Conservation (phyloP, 2,113 vertebrate species). For the Etia nguti region DNA sequence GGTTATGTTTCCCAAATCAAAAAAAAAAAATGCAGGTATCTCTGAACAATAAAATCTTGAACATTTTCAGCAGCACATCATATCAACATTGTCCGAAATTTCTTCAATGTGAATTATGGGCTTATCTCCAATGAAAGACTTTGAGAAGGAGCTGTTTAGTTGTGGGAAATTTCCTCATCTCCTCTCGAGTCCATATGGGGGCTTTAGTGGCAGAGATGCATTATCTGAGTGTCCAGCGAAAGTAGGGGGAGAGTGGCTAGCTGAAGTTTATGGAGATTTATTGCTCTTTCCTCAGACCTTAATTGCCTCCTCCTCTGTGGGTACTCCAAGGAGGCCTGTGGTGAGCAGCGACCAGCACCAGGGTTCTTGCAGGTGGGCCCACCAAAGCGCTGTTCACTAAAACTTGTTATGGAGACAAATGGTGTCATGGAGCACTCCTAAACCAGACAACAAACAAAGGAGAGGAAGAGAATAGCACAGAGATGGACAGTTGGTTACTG, state of each 20-base stretch:
- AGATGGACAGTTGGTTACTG: conserved; percentile 33
- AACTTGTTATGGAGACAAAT: conserved; percentile 76
- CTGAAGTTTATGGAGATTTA: conserved; percentile 83
- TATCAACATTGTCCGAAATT: background rate
- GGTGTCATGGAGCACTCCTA: conserved; percentile 47
- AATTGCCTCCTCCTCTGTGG: conserved; percentile 74
- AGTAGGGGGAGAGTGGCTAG: conserved; percentile 47
- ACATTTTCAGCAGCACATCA: background rate
- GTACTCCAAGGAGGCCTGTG: conserved; percentile 64
- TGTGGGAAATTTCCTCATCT: conserved; percentile 13
- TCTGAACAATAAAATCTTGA: background rate
- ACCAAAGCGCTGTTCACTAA: conserved; percentile 53
- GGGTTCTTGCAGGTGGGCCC: conserved; percentile 72
- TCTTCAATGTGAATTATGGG: background rate
- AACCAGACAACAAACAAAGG: conserved; percentile 58
- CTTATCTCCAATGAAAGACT: background rate
- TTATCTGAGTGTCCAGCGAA: conserved; percentile 61
- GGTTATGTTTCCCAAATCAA: background rate
- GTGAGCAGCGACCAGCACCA: conserved; percentile 37
- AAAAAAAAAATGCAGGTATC: background rate
- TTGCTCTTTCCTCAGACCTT: conserved; percentile 65
- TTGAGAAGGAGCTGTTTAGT: background rate
- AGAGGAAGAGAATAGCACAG: conserved; percentile 5
- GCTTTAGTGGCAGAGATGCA: conserved; percentile 40
- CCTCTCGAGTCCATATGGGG: conserved; percentile 23